phyloP scores from a whole-genome alignment of 2,888 invertebrate genomes.

The Synanthedon myopaeformis region DNA sequence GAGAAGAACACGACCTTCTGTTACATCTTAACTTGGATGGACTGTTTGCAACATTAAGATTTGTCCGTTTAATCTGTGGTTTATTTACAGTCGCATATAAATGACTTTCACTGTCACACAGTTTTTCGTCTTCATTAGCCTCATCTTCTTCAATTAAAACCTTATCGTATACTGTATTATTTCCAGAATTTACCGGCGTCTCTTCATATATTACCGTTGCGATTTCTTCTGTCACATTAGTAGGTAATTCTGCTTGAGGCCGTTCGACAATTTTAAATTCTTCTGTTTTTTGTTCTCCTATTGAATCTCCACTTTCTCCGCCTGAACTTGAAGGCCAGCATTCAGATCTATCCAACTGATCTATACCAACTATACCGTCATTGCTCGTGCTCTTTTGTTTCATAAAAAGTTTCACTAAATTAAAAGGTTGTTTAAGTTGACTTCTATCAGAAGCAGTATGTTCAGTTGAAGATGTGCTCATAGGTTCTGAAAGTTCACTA shows the following conservation, averaged over 20 bases:
- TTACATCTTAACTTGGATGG: conserved; percentile 49
- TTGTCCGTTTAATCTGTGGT: conserved; percentile 50
- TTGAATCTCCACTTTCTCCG: conserved; percentile 72
- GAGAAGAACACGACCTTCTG: conserved; percentile 56
- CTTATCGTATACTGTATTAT: conserved; percentile 57
- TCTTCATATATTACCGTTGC: conserved; percentile 50
- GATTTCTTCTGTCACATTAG: conserved; percentile 58
- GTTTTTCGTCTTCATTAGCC: conserved; percentile 46
- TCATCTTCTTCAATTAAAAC: conserved; percentile 62
- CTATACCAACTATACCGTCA: conserved; percentile 80
- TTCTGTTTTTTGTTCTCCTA: conserved; percentile 51
- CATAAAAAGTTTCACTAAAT: conserved; percentile 88
- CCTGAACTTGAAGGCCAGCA: conserved; percentile 81
- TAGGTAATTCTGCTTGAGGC: conserved; percentile 67
- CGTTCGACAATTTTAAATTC: conserved; percentile 39
- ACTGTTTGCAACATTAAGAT: conserved; percentile 67
- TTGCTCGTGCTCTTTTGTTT: conserved; percentile 88
- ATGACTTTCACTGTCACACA: conserved; percentile 52
- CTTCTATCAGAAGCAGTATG: conserved; percentile 61
- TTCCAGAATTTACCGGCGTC: conserved; percentile 34
- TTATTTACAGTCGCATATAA: conserved; percentile 64
- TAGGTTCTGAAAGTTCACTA: conserved; percentile 63
- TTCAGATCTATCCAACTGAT: conserved; percentile 78
- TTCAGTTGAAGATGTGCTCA: conserved; percentile 66
- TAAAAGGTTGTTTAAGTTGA: conserved; percentile 79